Base-by-base conservation (phyloP, 2,113 vertebrate species). In the Engraulis encrasicolus region DNA sequence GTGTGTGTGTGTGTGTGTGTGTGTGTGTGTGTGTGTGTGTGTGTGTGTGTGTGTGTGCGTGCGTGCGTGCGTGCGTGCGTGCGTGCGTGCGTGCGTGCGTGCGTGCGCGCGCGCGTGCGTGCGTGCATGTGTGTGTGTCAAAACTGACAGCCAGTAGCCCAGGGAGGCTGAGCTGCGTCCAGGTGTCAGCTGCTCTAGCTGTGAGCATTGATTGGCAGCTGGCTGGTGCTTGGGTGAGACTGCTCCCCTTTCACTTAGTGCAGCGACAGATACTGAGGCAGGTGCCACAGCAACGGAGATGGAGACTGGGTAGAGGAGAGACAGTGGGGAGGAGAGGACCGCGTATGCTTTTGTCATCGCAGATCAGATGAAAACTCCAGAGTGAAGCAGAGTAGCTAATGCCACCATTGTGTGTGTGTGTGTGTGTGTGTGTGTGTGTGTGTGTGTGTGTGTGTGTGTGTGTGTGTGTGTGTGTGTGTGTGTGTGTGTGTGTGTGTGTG, bases 321-420 rank as follows among this genome's bases (percentile, higher is more conserved):
- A 34, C 61, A 34, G 58, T 12, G 58, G 14, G 58, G 58, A 14
- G 58, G 58, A 19, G 77, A 83, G 20, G 3, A 40, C n/a, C n/a
- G 37, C 54, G 36, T 71, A 79, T 80, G 86, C 58, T 79, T 54
- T 81, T 81, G 37, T 80, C 31, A 12, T 88, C 61, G n/a, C n/a
- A n/a, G n/a, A n/a, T 37, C 31, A 27, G 36, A 61, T 83, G 34
- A 50, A 37, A 15, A 38, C 50, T 81, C 66, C 20, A 74, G 23
- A 31, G 23, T 34, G 66, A 74, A 14, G 12, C 9, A 5, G 5
- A 31, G 34, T 18, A 36, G 58, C 58, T 74, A 74, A 74, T 74
- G 17, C 14, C 66, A 74, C 31, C 66, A n/a, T n/a, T 58, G 54
- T 58, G 54, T 23, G 54, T 58, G 54, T 58, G 54, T 58, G 54